These are phyloP conservation scores for Drosophila tsacasi DNA, from an alignment of 1,140 invertebrate species.

Conservation along the genomic window DNA sequence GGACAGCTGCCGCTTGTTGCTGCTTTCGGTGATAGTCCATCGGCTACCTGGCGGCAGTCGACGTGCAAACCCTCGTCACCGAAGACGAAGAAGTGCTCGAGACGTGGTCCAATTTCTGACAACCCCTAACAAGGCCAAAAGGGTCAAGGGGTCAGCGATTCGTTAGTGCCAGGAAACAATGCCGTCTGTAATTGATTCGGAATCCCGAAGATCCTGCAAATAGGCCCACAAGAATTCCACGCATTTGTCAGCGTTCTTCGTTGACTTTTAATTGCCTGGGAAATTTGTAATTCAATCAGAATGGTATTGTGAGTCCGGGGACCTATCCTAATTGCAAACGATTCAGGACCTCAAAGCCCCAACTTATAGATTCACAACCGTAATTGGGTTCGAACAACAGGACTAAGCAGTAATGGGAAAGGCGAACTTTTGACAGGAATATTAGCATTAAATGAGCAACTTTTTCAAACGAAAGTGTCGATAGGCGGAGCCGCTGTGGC, in stretches of 20 bases:
- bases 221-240: constrained; percentile 5
- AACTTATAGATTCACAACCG: constrained; percentile 4
- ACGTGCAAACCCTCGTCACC: constrained; percentile 49
- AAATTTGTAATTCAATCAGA: constrained; percentile 71
- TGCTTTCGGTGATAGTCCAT: constrained; percentile 1
- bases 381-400: constrained; percentile 23
- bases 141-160: constrained; percentile 72
- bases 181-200: constrained; percentile 63
- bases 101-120: constrained; percentile 58
- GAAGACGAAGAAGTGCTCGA: constrained; percentile 21
- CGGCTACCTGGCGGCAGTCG: constrained; percentile 36
- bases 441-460: constrained; percentile 63
- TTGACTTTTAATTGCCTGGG: constrained; percentile 41
- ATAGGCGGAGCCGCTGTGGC: constrained; percentile 50
- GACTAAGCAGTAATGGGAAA: constrained; percentile 45
- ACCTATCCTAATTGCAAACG: constrained; percentile 26
- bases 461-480: constrained; percentile 74
- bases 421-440: constrained; percentile 22
- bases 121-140: constrained; percentile 57
- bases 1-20: constrained; percentile 52
- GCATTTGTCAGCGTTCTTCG: constrained; percentile 64
- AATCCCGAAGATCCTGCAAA: constrained; percentile 4
- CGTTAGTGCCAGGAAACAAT: constrained; percentile 57
- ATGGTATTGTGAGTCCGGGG: constrained; percentile 48
- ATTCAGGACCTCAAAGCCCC: constrained; percentile 2